Base-by-base conservation (phyloP, 2,113 vertebrate genomes). In the Hirundichthys speculiger region DNA sequence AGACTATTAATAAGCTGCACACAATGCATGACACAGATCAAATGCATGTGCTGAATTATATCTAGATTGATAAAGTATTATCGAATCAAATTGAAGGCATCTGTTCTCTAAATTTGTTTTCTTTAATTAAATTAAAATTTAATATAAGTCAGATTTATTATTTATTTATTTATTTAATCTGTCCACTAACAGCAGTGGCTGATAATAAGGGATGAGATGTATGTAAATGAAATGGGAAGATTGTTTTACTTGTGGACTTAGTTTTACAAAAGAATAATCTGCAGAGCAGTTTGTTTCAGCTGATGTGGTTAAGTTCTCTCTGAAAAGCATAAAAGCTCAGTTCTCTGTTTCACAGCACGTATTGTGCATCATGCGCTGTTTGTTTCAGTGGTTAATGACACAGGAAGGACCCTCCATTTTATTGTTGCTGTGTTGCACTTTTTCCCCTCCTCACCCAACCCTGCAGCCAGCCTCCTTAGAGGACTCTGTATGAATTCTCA, bases 361-460 rank as follows among this genome's bases (percentile, higher is more conserved):
- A 74, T 77, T 63, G 79, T 72, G 75, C 79, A 72, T 87, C 67
- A 69, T 64, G 71, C 73, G 61, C 81, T 85, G 84, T 89, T 88
- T 84, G 82, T 90, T 90, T 89, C 87, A 2, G 83, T 90, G 89
- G 77, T 92, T 92, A 93, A 91, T 92, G 91, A 92, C 78, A 90
- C 89, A 91, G 86, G 86, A 90, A 92, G 86, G 87, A 76, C 86
- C 82, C 85, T 90, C 73, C 75, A 57, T 91, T 92, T 92, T 93
- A 92, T 92, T 90, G 90, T 92, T 92, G 91, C 90, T 91, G 90
- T 92, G 90, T 92, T 91, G 89, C 90, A 90, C 87, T 90, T 88
- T 84, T 80, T 49, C 79, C 65, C 67, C 62, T 64, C 75, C 43
- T 16, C 57, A 15, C 43, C 14, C 86, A 79, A 80, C 73, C 77